These are phyloP conservation scores for Pocillopora verrucosa DNA, from an alignment of 64 coral and sea anemone species.

Conservation along the genomic window DNA sequence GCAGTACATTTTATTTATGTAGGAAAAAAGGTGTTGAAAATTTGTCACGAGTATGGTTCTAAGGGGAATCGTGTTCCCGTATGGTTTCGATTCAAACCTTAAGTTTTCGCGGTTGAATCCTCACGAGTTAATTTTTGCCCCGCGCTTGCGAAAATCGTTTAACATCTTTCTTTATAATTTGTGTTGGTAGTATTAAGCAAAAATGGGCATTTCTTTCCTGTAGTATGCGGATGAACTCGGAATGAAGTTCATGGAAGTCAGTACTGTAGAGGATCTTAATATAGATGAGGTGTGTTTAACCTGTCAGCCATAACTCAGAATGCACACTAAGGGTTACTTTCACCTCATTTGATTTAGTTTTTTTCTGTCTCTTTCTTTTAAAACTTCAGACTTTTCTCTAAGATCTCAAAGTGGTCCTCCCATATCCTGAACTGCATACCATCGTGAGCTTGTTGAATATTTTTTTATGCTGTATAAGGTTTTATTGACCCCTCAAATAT, in stretches of 20 bases:
- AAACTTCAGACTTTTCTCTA: not conserved
- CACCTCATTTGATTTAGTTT: no score
- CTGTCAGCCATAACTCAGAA: not conserved
- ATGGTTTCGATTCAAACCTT: no score
- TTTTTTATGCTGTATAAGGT: not conserved
- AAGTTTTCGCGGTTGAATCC: no score
- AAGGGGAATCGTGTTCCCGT: no score
- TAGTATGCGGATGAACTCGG: not conserved
- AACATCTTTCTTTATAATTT: not conserved
- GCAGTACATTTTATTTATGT: no score
- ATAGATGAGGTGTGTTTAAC: not conserved
- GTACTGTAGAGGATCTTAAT: not conserved
- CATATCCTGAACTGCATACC: not conserved
- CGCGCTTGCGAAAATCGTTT: no score
- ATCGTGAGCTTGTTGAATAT: not conserved
- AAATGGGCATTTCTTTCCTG: not conserved
- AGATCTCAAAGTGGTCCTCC: not conserved
- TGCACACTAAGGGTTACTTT: not conserved
- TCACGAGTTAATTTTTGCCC: no score
- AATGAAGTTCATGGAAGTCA: not conserved
- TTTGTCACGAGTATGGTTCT: no score
- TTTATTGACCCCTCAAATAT: no score
- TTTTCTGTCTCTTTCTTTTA: not conserved
- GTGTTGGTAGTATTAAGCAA: not conserved
- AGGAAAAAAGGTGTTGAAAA: no score